Evolutionary conservation across 2,113 vertebrate species (phyloP).

Genomic region (Columbina picui): DNA sequence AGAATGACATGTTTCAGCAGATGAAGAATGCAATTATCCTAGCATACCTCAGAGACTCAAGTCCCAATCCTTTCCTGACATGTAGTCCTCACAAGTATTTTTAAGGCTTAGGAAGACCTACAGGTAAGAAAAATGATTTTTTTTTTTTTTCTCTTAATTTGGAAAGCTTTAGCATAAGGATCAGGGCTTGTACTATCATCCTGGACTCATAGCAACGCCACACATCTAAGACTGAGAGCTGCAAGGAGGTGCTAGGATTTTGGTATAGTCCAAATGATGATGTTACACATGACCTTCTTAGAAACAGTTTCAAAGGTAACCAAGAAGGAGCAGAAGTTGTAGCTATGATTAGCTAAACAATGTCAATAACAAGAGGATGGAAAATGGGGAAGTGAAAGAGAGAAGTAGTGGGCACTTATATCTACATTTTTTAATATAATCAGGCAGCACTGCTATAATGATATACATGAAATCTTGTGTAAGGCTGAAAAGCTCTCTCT

Average conservation of each 20-base stretch:
- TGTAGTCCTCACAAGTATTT: background rate
- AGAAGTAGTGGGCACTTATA: background rate
- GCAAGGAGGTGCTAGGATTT: background rate
- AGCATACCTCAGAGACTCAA: background rate
- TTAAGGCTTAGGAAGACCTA: background rate
- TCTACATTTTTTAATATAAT: background rate
- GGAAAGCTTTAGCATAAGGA: background rate
- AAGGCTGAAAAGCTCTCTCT: background rate
- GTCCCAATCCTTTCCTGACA: background rate
- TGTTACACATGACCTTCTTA: accelerated
- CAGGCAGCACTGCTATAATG: background rate
- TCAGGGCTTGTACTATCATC: background rate
- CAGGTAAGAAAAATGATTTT: background rate
- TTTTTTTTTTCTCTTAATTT: background rate
- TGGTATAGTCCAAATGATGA: background rate
- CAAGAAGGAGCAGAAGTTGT: background rate
- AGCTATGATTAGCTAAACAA: background rate
- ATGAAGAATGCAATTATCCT: background rate
- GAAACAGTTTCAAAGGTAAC: background rate
- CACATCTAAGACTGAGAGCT: background rate
- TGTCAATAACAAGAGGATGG: background rate
- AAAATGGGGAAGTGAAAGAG: background rate
- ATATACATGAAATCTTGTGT: background rate
- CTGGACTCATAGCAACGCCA: background rate
- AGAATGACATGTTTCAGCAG: background rate